A percentile compares a stretch with the other conserved stretches of the same genome.
Evolutionary conservation across 1,140 invertebrate genomes (phyloP).

Genomic region (Drosophila parvula): DNA sequence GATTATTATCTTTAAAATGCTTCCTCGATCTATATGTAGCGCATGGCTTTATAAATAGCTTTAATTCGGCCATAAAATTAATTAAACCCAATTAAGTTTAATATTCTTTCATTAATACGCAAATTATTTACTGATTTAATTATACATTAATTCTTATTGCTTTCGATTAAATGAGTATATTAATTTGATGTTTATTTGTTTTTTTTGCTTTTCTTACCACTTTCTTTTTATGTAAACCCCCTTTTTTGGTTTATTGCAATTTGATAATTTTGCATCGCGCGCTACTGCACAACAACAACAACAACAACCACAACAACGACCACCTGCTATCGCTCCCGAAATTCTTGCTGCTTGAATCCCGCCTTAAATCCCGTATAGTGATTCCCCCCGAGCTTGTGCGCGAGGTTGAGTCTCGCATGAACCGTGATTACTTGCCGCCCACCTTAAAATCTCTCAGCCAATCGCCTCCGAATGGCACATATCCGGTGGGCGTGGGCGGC

Average conservation of each 20-base stretch:
- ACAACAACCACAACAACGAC: slow-evolving; percentile 13
- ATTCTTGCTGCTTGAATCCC: slow-evolving; percentile 41
- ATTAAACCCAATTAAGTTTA: not conserved
- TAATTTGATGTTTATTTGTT: slow-evolving; percentile 46
- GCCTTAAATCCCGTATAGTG: slow-evolving; percentile 84
- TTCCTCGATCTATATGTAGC: not conserved
- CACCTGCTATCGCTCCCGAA: slow-evolving; percentile 28
- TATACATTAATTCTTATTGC: slow-evolving; percentile 23
- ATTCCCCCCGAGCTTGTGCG: slow-evolving; percentile 93
- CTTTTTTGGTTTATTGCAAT: slow-evolving; percentile 46
- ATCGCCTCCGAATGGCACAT: slow-evolving; percentile 69
- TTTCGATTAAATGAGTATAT: slow-evolving; percentile 31
- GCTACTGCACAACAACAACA: slow-evolving; percentile 50
- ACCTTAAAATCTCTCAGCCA: slow-evolving; percentile 84
- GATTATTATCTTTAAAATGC: slow-evolving; percentile 2
- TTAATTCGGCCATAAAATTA: not conserved
- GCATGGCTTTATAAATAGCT: not conserved
- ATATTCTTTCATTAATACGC: slow-evolving; percentile 14
- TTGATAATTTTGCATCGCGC: slow-evolving; percentile 44
- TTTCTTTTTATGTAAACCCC: slow-evolving; percentile 50
- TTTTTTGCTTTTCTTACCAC: slow-evolving; percentile 32
- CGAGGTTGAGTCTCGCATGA: slow-evolving; percentile 95
- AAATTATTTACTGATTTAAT: slow-evolving; percentile 15
- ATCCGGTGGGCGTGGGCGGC: slow-evolving; percentile 39
- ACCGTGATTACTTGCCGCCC: slow-evolving; percentile 90